phyloP scores from a whole-genome alignment of 2,888 invertebrate genomes.

The Xanthostigma xanthostigma region DNA sequence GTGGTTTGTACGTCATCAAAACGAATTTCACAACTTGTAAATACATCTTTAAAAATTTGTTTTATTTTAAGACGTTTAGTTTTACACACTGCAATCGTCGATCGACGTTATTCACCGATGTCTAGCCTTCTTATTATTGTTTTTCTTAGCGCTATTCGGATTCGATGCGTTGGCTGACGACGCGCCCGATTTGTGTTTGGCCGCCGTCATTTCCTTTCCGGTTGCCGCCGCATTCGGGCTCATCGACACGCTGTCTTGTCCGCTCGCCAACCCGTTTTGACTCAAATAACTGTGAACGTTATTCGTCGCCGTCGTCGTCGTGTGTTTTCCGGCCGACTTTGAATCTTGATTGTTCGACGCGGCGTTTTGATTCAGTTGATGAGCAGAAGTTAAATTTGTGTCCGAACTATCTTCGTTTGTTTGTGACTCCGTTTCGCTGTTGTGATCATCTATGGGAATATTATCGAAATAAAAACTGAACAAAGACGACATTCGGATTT shows the following conservation, averaged over 20 bases:
- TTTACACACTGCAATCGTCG: not conserved
- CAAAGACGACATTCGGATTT: conserved; percentile 16
- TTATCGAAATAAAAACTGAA: conserved; percentile 18
- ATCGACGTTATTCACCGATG: conserved; percentile 46
- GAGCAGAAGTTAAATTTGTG: conserved; percentile 31
- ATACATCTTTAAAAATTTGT: no score
- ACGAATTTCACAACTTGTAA: no score
- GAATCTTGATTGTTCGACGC: conserved; percentile 26
- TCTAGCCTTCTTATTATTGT: conserved; percentile 65
- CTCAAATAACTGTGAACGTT: conserved; percentile 4
- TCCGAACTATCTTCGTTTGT: conserved; percentile 61
- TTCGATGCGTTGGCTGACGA: not conserved
- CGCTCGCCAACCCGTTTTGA: conserved; percentile 21
- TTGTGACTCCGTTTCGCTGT: conserved; percentile 80
- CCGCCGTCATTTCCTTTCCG: conserved; percentile 49
- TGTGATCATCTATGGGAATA: conserved; percentile 54
- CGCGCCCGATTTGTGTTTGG: conserved; percentile 42
- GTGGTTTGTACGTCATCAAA: no score
- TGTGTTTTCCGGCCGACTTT: conserved; percentile 28
- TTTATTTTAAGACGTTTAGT: no score
- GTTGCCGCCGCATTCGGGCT: conserved; percentile 18
- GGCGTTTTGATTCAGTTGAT: not conserved
- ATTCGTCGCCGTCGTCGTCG: conserved; percentile 19
- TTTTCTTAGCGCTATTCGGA: conserved; percentile 51
- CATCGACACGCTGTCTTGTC: conserved; percentile 17